These are phyloP conservation scores for Herpailurus yagouaroundi DNA, from an alignment of 2,113 vertebrate genomes.

Conservation along the genomic window DNA sequence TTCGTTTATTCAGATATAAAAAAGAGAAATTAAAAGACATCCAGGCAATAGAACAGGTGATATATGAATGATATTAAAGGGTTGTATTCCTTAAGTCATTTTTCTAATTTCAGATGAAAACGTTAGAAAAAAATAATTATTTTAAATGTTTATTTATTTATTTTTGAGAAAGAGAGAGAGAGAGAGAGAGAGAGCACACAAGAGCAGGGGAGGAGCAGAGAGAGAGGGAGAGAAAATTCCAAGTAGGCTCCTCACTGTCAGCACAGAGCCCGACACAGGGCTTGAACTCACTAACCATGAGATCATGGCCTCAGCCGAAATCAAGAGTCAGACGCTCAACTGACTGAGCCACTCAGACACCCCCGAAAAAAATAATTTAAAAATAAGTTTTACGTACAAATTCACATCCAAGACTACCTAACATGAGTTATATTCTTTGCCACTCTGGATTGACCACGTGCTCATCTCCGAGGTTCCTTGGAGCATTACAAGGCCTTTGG, in stretches of 20 bases:
- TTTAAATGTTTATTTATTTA: no score
- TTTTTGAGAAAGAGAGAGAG: no score
- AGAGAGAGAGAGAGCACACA: no score
- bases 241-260: no score
- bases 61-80: neutral
- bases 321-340: no score
- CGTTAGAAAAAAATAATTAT: neutral
- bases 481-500: neutral
- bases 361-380: neutral
- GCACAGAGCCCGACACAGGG: no score
- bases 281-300: no score
- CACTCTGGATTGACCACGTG: neutral
- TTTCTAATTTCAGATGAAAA: slow-evolving; percentile 10
- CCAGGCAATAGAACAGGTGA: neutral
- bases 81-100: neutral
- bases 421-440: neutral
- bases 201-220: no score
- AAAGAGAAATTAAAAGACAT: neutral
- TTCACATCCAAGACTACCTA: neutral
- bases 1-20: neutral
- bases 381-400: neutral
- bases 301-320: no score
- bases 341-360: no score
- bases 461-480: neutral
- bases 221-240: no score